A percentile compares a stretch with the other conserved stretches of the same genome.
These are phyloP conservation scores for Aporophyla lueneburgensis DNA, from an alignment of 2,888 invertebrate species.

Conservation along the genomic window DNA sequence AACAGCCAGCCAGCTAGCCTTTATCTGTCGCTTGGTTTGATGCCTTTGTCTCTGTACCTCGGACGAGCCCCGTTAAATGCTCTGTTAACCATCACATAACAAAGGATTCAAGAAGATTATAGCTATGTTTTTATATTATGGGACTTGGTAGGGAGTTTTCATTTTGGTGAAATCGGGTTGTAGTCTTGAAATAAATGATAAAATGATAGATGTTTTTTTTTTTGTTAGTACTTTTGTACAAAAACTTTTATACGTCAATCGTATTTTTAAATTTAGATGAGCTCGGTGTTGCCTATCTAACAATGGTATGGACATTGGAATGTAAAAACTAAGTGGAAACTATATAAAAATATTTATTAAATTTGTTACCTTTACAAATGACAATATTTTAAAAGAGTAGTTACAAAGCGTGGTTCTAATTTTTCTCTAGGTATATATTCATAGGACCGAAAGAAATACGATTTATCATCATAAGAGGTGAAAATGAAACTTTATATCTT, in stretches of 20 bases:
- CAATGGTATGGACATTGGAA: no score
- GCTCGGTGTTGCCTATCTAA: no score
- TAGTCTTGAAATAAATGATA: background rate
- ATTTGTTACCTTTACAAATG: no score
- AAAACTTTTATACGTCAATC: no score
- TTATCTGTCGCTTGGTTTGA: conserved; percentile 74
- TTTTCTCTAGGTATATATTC: background rate
- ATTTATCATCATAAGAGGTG: background rate
- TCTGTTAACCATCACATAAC: conserved; percentile 70
- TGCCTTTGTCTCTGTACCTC: conserved; percentile 70
- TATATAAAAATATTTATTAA: no score
- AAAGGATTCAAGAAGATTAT: conserved; percentile 66
- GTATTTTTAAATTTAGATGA: no score
- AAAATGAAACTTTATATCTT: background rate
- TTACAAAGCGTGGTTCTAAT: background rate
- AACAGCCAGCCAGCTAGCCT: conserved; percentile 59
- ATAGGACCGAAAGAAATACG: background rate
- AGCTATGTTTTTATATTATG: conserved; percentile 58
- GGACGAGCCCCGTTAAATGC: conserved; percentile 67
- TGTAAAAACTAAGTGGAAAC: no score
- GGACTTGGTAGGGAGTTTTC: conserved; percentile 39
- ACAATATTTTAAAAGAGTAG: no score
- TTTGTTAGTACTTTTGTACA: no score
- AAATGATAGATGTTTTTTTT: no score
- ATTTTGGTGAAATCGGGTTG: conserved; percentile 31